Base-by-base conservation (phyloP, 2,888 invertebrate species). In the Tineola bisselliella region DNA sequence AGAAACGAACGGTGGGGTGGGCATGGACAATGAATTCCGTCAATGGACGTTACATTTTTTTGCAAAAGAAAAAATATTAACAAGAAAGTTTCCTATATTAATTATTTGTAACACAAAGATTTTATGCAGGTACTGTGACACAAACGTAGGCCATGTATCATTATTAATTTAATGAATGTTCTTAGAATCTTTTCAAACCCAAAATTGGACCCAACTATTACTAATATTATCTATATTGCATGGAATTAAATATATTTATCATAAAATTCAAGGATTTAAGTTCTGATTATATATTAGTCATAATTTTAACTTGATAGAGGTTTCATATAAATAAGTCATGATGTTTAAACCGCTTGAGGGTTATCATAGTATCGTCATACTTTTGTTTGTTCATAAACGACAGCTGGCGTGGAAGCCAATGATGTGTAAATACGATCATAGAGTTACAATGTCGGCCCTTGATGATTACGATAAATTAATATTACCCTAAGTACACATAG, bases 31-130 rank as follows among this genome's bases (percentile, higher is more conserved):
- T 79, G 77, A 76, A 68, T 67, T 68, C 73, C 77, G 81, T 86
- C 83, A 86, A 87, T 87, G 84, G 84, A 76, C 75, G 74, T 74
- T 75, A 76, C 77, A 71, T 70, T 75, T 65, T 69, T 77, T 81
- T 81, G 77, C 77, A 70, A 69, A 68, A 69, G 69, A 70, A 73
- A 79, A 80, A 77, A 72, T 73, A 71, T 69, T 64, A 63, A 72
- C 68, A 71, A 69, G 72, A 74, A 69, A 73, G 72, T 69, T 76
- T 74, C 72, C 68, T 68, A 73, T 75, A 80, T 81, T 80, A 79
- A 81, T 81, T 81, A 79, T 73, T 38, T 48, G n/a, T 48, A 15
- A 43, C 13, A 48, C 44, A 54, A 54, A 54, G 54, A 54, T 56
- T 30, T 19, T 3, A 56, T 56, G 30, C 25, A 56, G 56, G 56